Evolutionary conservation across 2,113 vertebrate species (phyloP).

Genomic region (Mystacornis crossleyi): DNA sequence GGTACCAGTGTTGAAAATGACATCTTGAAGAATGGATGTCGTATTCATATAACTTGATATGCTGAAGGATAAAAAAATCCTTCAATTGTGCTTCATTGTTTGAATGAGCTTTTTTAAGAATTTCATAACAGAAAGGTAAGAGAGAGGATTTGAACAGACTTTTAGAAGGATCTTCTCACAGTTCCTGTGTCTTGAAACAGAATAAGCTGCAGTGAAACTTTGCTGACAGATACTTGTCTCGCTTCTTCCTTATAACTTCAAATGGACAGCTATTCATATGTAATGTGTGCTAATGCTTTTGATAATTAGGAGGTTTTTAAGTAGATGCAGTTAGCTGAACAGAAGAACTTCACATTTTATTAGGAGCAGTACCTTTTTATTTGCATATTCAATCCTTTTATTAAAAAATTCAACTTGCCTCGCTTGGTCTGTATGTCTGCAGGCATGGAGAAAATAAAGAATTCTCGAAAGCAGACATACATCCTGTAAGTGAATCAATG

Average conservation of each 20-base stretch:
- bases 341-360: background rate
- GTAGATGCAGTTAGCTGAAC: background rate
- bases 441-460: background rate
- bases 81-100: background rate
- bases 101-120: background rate
- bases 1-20: background rate
- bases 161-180: background rate
- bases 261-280: background rate
- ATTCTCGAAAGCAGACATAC: background rate
- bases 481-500: background rate
- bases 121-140: background rate
- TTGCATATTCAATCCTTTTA: background rate
- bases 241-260: background rate
- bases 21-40: background rate
- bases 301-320: background rate
- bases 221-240: background rate
- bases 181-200: background rate
- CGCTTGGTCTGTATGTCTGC: background rate
- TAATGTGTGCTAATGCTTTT: background rate
- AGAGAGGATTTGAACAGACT: background rate
- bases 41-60: background rate
- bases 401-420: background rate
- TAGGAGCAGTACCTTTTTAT: background rate
- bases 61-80: background rate
- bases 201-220: background rate